Evolutionary conservation across 1,140 invertebrate genomes (phyloP).

Genomic region (Drosophila baimaii): DNA sequence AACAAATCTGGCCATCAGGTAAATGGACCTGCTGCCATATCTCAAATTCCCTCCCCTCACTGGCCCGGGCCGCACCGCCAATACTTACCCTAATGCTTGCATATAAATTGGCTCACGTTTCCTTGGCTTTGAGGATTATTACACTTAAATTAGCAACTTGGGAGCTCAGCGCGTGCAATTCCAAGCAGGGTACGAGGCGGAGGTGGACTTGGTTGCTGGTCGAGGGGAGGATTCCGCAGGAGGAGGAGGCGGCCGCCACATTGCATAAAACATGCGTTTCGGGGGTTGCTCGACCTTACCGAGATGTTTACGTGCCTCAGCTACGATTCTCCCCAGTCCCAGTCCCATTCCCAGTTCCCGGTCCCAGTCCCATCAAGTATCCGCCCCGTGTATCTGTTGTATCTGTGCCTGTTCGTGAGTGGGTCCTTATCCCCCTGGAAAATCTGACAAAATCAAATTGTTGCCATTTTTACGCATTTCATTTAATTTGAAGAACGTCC

Average conservation of each 20-base stretch:
- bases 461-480: constrained; percentile 83
- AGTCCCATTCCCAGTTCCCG: constrained; percentile 5
- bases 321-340: constrained; percentile 29
- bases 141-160: constrained; percentile 83
- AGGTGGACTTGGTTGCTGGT: neutral
- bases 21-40: constrained; percentile 61
- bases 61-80: neutral
- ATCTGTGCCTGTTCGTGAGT: constrained; percentile 17
- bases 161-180: constrained; percentile 73
- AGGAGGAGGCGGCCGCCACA: constrained; percentile 24
- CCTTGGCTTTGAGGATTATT: constrained; percentile 82
- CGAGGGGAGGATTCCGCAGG: neutral
- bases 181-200: constrained; percentile 3
- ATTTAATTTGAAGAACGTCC: constrained; percentile 79
- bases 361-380: constrained; percentile 20
- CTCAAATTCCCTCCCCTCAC: constrained; percentile 3
- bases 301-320: constrained; percentile 54
- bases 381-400: constrained; percentile 28
- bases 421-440: constrained; percentile 56
- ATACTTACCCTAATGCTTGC: constrained; percentile 70
- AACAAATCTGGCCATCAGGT: constrained; percentile 67
- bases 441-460: constrained; percentile 83
- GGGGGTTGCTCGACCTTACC: constrained; percentile 48
- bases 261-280: constrained; percentile 76
- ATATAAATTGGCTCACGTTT: constrained; percentile 83